A percentile compares a stretch with the other conserved stretches of the same genome.
Conservation (phyloP, 1,140 invertebrate species). For the Mesaphorura yosii region DNA sequence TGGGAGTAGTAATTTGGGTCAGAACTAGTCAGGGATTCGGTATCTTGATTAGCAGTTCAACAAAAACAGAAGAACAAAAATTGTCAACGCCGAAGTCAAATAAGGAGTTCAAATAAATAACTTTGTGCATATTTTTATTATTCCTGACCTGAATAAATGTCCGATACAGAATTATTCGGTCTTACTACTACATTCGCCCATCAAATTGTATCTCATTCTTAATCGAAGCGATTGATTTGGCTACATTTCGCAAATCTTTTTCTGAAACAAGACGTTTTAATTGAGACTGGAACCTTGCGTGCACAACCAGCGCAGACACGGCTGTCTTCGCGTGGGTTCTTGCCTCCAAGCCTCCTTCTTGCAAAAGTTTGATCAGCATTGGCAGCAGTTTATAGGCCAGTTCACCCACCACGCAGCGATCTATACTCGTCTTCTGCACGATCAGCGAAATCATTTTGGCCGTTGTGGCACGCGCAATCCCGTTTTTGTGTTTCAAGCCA, state of each 20-base stretch:
- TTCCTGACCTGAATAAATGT: no score
- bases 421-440: slow-evolving; percentile 56
- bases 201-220: slow-evolving; percentile 7
- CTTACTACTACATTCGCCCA: no score
- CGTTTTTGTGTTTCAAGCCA: slow-evolving; percentile 65
- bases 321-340: slow-evolving; percentile 29
- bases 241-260: background rate
- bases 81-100: no score
- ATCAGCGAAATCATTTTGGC: slow-evolving; percentile 56
- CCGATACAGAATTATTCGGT: no score
- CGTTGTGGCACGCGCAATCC: slow-evolving; percentile 63
- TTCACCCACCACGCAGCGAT: slow-evolving; percentile 52
- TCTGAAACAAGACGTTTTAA: background rate
- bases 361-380: slow-evolving; percentile 64
- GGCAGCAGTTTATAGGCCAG: slow-evolving; percentile 65
- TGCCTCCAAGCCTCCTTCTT: slow-evolving; percentile 74
- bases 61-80: no score
- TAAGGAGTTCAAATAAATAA: no score
- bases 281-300: background rate
- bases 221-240: background rate
- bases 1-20: no score
- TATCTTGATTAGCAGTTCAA: no score
- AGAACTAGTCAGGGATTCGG: no score
- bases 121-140: no score
- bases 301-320: background rate